These are phyloP conservation scores for Dendroctonus ponderosae DNA, from an alignment of 1,140 invertebrate species.

Conservation along the genomic window DNA sequence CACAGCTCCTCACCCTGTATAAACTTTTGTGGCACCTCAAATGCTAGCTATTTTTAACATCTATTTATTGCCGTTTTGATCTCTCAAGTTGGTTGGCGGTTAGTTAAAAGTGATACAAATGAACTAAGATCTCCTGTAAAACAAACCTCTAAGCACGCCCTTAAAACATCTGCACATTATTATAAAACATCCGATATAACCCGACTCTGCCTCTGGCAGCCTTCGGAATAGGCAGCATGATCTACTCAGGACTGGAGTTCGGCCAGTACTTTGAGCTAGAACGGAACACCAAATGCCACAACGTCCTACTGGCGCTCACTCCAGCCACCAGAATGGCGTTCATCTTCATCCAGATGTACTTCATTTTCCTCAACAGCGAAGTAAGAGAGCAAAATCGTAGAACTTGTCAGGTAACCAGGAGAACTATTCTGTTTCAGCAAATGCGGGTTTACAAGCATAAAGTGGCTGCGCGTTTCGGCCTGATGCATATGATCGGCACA, in stretches of 20 bases:
- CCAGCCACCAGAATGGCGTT: constrained; percentile 89
- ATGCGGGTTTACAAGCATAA: constrained; percentile 87
- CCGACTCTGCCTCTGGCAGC: too few species aligned
- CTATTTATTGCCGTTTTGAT: too few species aligned
- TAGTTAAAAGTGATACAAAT: too few species aligned
- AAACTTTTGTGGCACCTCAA: too few species aligned
- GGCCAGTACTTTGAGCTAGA: constrained; percentile 92
- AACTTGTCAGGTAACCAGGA: too few species aligned
- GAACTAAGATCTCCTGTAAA: too few species aligned
- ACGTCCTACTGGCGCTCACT: constrained; percentile 81
- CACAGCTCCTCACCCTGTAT: too few species aligned
- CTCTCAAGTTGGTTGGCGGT: too few species aligned
- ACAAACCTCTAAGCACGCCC: too few species aligned
- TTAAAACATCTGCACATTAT: too few species aligned
- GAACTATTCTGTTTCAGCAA: constrained; percentile 63
- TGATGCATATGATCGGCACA: constrained; percentile 96
- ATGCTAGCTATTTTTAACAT: too few species aligned
- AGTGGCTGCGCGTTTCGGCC: constrained; percentile 80
- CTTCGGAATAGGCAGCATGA: constrained; percentile 82
- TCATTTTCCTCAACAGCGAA: constrained; percentile 73
- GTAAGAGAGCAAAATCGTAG: constrained; percentile 45
- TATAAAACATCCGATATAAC: too few species aligned
- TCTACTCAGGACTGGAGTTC: constrained; percentile 91
- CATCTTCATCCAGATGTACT: constrained; percentile 96
- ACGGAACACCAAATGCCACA: constrained; percentile 71